Evolutionary conservation across 1,140 invertebrate species (phyloP).

Genomic region (Leucophenga varia): DNA sequence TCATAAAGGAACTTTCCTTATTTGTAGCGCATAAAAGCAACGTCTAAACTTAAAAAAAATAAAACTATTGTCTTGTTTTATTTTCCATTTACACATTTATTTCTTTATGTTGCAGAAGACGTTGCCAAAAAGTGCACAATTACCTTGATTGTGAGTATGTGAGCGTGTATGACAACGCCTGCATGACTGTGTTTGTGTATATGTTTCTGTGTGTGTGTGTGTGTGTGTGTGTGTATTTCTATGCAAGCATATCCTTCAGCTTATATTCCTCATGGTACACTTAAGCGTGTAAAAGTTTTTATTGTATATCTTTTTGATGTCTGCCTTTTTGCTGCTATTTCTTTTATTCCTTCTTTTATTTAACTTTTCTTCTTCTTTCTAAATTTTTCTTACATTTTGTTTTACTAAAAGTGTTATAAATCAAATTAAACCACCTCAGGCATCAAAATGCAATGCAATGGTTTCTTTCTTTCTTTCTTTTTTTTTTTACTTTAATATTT

Average conservation of each 20-base stretch:
- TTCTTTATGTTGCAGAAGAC: constrained; percentile 16
- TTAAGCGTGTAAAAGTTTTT: constrained; percentile 18
- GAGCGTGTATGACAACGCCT: neutral
- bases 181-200: neutral
- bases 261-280: constrained; percentile 24
- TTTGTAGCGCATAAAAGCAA: no score
- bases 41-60: no score
- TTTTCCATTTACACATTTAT: no score
- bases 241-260: no score
- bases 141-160: constrained; percentile 27
- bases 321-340: no score
- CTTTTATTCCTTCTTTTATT: no score
- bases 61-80: no score
- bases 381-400: constrained; percentile 10
- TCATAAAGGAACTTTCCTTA: no score
- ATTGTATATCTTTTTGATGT: neutral
- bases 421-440: constrained; percentile 17
- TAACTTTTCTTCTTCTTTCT: no score
- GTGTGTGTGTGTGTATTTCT: neutral
- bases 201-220: neutral
- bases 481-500: no score
- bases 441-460: neutral
- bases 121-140: constrained; percentile 31
- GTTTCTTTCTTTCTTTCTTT: no score
- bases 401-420: constrained; percentile 8